These are phyloP conservation scores for Drosophila hamatofila DNA, from an alignment of 2,888 invertebrate genomes.

Conservation along the genomic window DNA sequence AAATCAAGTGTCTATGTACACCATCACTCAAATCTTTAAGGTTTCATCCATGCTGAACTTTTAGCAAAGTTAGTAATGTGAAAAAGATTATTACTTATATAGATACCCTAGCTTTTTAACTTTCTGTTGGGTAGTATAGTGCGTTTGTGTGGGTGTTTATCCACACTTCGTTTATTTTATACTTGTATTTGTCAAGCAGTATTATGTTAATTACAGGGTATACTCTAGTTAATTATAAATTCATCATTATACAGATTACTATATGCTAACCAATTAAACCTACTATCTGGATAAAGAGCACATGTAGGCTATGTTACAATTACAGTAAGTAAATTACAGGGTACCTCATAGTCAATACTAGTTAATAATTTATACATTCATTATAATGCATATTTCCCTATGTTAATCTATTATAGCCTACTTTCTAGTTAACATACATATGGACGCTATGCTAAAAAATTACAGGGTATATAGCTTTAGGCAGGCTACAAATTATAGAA, in stretches of 20 bases:
- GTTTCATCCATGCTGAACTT: background rate
- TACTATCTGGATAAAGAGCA: background rate
- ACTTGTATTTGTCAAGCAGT: no score
- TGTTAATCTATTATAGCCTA: background rate
- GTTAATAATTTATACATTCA: background rate
- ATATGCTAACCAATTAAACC: background rate
- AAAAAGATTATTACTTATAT: no score
- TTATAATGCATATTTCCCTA: background rate
- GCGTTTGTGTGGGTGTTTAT: no score
- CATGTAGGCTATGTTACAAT: background rate
- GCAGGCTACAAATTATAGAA: background rate
- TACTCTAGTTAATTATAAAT: background rate
- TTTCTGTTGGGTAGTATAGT: background rate
- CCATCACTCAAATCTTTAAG: background rate
- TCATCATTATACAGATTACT: background rate
- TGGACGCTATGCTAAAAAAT: background rate
- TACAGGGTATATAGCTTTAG: background rate
- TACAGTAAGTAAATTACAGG: background rate
- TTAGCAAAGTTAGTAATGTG: background rate
- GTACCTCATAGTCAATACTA: background rate
- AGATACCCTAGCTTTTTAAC: background rate
- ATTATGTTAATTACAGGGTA: no score
- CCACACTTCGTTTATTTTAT: no score
- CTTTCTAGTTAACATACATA: background rate
- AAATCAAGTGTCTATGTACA: no score